Percentiles rank a stretch among this genome's conserved stretches.
These are phyloP conservation scores for Lasioglossum leucozonium DNA, from an alignment of 2,888 invertebrate genomes.

Conservation along the genomic window DNA sequence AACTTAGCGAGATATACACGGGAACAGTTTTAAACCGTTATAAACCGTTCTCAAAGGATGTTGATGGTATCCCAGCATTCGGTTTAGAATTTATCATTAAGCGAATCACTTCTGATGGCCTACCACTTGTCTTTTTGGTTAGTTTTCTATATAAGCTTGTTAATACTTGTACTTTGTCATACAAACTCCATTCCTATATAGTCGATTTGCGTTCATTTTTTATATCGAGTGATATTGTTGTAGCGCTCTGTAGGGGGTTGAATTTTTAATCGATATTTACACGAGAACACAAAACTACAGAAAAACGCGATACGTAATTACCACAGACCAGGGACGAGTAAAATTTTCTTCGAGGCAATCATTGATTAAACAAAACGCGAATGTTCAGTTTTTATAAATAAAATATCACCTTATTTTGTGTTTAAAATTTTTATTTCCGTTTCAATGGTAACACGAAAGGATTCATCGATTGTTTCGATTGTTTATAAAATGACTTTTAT, in stretches of 20 bases:
- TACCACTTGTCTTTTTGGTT: conserved; percentile 25
- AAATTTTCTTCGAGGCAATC: background rate
- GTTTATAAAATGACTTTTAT: background rate
- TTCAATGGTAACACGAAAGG: background rate
- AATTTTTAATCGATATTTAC: conserved; percentile 36
- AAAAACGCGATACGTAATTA: conserved; percentile 10
- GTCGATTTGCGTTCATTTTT: conserved; percentile 14
- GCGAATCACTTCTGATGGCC: conserved; percentile 35
- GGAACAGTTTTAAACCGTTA: conserved; percentile 4
- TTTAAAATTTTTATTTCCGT: background rate
- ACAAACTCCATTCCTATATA: conserved; percentile 18
- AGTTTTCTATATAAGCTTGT: conserved; percentile 21
- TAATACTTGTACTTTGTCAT: conserved; percentile 10
- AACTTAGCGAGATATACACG: conserved; percentile 11
- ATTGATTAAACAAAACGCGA: background rate
- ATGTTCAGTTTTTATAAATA: background rate
- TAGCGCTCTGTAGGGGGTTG: conserved; percentile 2
- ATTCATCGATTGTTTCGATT: background rate
- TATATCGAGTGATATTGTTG: conserved; percentile 7
- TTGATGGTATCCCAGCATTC: background rate
- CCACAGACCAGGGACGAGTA: conserved; percentile 5
- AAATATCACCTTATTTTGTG: background rate
- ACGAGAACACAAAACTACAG: conserved; percentile 6
- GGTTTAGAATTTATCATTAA: conserved; percentile 3
- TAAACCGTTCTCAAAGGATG: background rate